Percentiles rank a stretch among this genome's conserved stretches.
These are phyloP conservation scores for Habroteleia sp. DNA, from an alignment of 2,888 invertebrate species.

Conservation along the genomic window DNA sequence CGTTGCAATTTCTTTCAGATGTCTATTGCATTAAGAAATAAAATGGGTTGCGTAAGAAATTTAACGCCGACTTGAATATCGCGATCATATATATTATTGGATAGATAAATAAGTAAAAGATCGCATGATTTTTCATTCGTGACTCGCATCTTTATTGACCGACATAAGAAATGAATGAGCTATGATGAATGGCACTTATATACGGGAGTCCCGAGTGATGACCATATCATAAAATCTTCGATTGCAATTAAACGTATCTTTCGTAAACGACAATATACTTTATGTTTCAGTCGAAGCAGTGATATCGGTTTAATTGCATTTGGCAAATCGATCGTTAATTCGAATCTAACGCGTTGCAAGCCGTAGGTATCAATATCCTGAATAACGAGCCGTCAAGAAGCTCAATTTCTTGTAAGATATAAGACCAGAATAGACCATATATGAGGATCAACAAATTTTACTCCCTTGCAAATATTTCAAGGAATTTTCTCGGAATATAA, in stretches of 20 bases:
- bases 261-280: slow-evolving; percentile 62
- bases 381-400: slow-evolving; percentile 46
- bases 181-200: slow-evolving; percentile 49
- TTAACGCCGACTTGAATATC: no score
- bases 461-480: no score
- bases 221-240: slow-evolving; percentile 63
- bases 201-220: slow-evolving; percentile 50
- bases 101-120: slow-evolving; percentile 17
- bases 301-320: slow-evolving; percentile 66
- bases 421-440: slow-evolving; percentile 18
- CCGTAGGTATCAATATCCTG: slow-evolving; percentile 35
- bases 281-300: slow-evolving; percentile 59
- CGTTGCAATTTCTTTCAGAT: not conserved
- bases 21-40: no score
- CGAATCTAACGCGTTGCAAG: slow-evolving; percentile 50
- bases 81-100: not conserved
- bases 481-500: no score
- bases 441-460: no score
- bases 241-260: slow-evolving; percentile 63
- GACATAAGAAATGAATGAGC: slow-evolving; percentile 43
- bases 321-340: slow-evolving; percentile 67
- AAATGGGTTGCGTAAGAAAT: no score
- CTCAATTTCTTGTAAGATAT: slow-evolving; percentile 29
- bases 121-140: slow-evolving; percentile 7
- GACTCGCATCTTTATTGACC: slow-evolving; percentile 34